Percentiles rank a stretch among this genome's conserved stretches.
Evolutionary conservation across 2,113 vertebrate species (phyloP).

Genomic region (Takifugu bimaculatus): DNA sequence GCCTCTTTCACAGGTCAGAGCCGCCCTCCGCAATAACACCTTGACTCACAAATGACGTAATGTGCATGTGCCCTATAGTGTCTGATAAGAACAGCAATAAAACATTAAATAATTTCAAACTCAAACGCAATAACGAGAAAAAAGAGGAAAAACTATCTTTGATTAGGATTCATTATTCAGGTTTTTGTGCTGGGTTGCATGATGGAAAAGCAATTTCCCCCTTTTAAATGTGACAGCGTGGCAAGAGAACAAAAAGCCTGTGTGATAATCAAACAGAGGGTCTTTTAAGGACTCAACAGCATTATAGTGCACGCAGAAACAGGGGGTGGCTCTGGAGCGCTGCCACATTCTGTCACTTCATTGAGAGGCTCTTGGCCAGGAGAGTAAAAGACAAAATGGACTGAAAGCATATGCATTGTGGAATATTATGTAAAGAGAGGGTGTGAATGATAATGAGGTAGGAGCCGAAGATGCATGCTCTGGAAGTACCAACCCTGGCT

Average conservation of each 20-base stretch:
- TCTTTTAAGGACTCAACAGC: conserved; percentile 4
- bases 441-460: not conserved
- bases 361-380: conserved; percentile 5
- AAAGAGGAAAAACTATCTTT: not conserved
- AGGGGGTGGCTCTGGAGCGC: conserved; percentile 16
- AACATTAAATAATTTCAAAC: not conserved
- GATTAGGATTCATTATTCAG: not conserved
- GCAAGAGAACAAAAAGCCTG: conserved; percentile 2
- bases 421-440: conserved; percentile 12
- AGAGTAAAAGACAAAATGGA: not conserved
- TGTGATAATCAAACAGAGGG: not conserved
- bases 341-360: conserved; percentile 13
- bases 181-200: too few species aligned
- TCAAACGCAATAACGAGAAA: not conserved
- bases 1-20: conserved; percentile 64
- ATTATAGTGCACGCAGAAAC: conserved; percentile 7
- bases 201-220: not conserved
- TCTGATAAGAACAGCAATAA: conserved; percentile 30
- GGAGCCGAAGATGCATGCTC: too few species aligned
- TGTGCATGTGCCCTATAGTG: conserved; percentile 15
- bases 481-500: too few species aligned
- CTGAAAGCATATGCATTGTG: not conserved
- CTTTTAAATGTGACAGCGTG: not conserved
- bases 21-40: conserved; percentile 63
- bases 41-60: conserved; percentile 24